Base-by-base conservation (phyloP, 2,888 invertebrate species). In the Eupithecia dodoneata region DNA sequence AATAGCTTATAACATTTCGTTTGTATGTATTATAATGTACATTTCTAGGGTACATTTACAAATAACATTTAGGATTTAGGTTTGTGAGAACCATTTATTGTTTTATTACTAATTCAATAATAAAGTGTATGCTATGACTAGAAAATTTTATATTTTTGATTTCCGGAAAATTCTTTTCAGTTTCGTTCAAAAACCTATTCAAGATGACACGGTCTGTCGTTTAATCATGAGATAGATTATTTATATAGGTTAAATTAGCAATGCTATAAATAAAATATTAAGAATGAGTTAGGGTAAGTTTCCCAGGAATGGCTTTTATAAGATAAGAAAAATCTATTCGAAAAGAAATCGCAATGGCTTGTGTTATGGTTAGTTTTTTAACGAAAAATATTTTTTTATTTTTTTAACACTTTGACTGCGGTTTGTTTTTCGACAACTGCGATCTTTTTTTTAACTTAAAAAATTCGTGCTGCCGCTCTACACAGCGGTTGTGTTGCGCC, bases 131-230 rank as follows among this genome's bases (percentile, higher is more conserved):
- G 18, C 3, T 45, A 13, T 49, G 70, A 70, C 70, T 45, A 70
- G 45, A 69, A 47, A 70, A 70, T 47, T 45, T 0, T 12, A 42
- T 42, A 15, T 45, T 4, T 18, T n/a, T 18, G 9, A n/a, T 12
- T 73, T 72, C 69, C 72, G 76, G 72, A 72, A 75, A 72, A 71
- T 70, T 70, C 45, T 30, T 10, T 13, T n/a, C 15, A 52, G 10
- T 55, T 75, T 75, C 75, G 71, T 71, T 71, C 71, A 65, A 63
- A 65, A 75, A 47, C 44, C 4, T 63, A n/a, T 52, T 52, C 59
- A 18, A 18, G 18, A 18, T 4, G 9, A 18, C 3, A 18, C 59
- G 18, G 7, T 55, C n/a, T 18, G n/a, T n/a, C n/a, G 55, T n/a
- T 7, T 4, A 13, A 49, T 49, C 13, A 0, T 5, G 5, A 13